These are phyloP conservation scores for Cheilosia vulpina DNA, from an alignment of 2,888 invertebrate species.

Conservation along the genomic window DNA sequence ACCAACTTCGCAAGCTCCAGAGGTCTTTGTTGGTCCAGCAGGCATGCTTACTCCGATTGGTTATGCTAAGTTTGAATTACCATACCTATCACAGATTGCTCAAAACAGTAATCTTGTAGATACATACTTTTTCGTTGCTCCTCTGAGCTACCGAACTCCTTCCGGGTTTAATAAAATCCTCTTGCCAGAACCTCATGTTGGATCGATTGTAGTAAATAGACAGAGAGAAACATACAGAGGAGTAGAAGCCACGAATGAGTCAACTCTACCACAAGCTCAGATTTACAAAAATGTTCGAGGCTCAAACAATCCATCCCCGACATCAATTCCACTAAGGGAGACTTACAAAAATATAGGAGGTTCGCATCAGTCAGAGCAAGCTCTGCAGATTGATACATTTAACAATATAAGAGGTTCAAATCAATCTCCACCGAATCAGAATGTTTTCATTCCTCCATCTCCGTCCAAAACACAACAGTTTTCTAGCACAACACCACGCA, in stretches of 20 bases:
- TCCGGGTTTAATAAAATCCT: conserved; percentile 93
- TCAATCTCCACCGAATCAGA: conserved; percentile 43
- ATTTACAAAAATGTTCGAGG: conserved; percentile 10
- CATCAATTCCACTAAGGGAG: conserved; percentile 19
- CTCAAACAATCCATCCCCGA: conserved; percentile 41
- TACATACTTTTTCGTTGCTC: conserved; percentile 93
- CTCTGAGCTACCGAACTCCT: conserved; percentile 92
- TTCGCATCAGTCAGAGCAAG: neutral
- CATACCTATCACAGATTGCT: conserved; percentile 87
- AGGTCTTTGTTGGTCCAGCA: conserved; percentile 92
- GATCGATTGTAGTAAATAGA: conserved; percentile 91
- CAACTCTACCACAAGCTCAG: conserved; percentile 45
- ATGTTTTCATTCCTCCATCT: conserved; percentile 77
- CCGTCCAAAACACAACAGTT: conserved; percentile 67
- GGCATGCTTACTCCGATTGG: conserved; percentile 88
- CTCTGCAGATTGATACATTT: conserved; percentile 37
- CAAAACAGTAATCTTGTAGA: conserved; percentile 87
- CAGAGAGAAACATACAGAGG: conserved; percentile 54
- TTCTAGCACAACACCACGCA: conserved; percentile 59
- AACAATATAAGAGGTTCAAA: conserved; percentile 40
- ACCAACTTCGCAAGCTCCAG: conserved; percentile 88
- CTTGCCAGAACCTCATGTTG: conserved; percentile 93
- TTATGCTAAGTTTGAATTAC: conserved; percentile 92
- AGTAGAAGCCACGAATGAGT: conserved; percentile 40
- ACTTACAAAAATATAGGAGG: conserved; percentile 11